Conservation (phyloP, 2,113 vertebrate species). For the Urocolius indicus region DNA sequence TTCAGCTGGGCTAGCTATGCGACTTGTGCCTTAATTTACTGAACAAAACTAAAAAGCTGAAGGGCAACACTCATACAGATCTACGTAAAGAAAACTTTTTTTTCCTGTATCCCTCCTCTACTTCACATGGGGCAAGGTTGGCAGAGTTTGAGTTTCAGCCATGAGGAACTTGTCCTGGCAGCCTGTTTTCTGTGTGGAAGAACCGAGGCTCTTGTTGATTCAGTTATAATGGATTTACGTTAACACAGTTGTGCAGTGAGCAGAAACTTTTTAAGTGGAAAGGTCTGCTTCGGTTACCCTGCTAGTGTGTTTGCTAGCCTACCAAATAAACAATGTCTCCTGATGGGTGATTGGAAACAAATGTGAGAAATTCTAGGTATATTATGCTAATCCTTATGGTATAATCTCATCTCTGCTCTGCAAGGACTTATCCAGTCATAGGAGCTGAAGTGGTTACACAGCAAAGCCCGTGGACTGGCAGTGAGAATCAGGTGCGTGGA, state of each 20-base stretch:
- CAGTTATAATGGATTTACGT: slow-evolving; percentile 8
- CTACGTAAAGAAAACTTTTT: neutral
- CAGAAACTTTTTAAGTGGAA: slow-evolving; percentile 1
- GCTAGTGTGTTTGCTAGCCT: neutral
- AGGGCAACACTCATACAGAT: neutral
- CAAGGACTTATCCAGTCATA: neutral
- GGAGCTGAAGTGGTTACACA: neutral
- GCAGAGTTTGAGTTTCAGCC: neutral
- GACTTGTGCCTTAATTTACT: neutral
- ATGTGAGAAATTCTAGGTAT: neutral
- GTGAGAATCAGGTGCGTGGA: fast-evolving
- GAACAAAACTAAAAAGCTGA: neutral
- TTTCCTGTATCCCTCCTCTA: neutral
- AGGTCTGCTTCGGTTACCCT: neutral
- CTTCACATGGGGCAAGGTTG: neutral
- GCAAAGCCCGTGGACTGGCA: neutral
- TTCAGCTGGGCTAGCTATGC: neutral
- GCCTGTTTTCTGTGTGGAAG: neutral
- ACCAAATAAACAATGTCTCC: slow-evolving; percentile 18
- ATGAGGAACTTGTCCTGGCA: neutral
- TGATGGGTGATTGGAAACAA: slow-evolving; percentile 9
- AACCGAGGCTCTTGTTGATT: neutral
- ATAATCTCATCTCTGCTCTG: neutral
- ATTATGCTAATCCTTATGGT: fast-evolving
- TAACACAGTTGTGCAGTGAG: neutral